Evolutionary conservation across 1,140 invertebrate species (phyloP), one percentile per base, ranked within the genome.

Genomic region (Musca domestica): DNA sequence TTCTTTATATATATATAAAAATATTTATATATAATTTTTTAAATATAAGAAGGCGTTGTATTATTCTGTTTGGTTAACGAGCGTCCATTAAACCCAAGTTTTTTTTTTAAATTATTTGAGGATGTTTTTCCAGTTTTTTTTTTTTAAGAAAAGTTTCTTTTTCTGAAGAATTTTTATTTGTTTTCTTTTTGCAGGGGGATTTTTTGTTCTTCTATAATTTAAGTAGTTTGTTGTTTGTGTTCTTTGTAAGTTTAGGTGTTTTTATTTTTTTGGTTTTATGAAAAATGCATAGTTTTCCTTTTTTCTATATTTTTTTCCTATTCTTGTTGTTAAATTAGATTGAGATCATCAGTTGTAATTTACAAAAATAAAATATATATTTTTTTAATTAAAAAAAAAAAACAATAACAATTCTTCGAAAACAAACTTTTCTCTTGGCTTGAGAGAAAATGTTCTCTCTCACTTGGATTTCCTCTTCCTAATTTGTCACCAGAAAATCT

Each of bases 1-100:
- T 41, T 41, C 5, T 41, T n/a, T 41, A 9, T 41, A 19, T 20
- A 52, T 52, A 20, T 64, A 66, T 25, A 66, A 66, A 52, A 34
- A 25, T 58, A 61, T 58, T 67, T n/a, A 72, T 75, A 69, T 72
- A 67, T 71, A 69, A 68, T 22, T 72, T 70, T 51, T 19, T 22
- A 5, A 20, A 20, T 22, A 41, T 34, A 61, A 61, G 56, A 61
- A 61, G n/a, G 56, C 56, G 27, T 56, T 25, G 15, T 23, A 20
- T 51, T 19, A 19, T 51, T 9, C 9, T 51, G 17, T 51, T 22
- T 19, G 9, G 17, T 20, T 19, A n/a, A 46, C 15, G 6, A 23
- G 20, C 23, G 10, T 54, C 2, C 19, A 12, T 61, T 61, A 61
- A 61, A 61, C n/a, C 56, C 56, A 61, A 61, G 56, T 61, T 34